Evolutionary conservation across 2,113 vertebrate genomes (phyloP).

Genomic region (Sinocyclocheilus rhinocerous): DNA sequence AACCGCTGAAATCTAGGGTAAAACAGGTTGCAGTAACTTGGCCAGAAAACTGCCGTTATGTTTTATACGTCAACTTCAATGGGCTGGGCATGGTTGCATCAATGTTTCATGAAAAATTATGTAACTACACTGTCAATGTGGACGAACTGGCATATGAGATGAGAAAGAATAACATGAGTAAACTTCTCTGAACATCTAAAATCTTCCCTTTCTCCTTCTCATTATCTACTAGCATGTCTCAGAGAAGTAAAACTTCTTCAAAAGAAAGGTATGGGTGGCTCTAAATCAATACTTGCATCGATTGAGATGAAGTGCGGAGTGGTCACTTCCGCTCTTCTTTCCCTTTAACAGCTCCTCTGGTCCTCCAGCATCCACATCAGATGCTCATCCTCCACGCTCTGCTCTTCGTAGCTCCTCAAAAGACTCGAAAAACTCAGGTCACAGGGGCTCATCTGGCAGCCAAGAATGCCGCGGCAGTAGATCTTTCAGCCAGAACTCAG

Average conservation of each 20-base stretch:
- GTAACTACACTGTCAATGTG: background rate
- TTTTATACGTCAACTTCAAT: background rate
- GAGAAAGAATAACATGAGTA: background rate
- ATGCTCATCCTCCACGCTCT: slow-evolving; percentile 27
- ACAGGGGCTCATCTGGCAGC: slow-evolving; percentile 51
- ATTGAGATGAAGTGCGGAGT: background rate
- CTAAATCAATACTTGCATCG: background rate
- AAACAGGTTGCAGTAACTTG: background rate
- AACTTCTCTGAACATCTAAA: background rate
- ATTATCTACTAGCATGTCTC: slow-evolving; percentile 66
- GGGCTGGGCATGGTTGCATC: background rate
- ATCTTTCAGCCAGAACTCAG: slow-evolving; percentile 71
- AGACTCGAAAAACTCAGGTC: slow-evolving; percentile 38
- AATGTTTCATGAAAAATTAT: background rate
- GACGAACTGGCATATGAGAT: background rate
- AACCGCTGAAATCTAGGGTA: background rate
- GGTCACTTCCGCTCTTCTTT: background rate
- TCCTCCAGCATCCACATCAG: slow-evolving; percentile 19
- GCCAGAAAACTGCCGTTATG: background rate
- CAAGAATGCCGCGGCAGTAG: slow-evolving; percentile 45
- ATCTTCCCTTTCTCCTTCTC: slow-evolving; percentile 5
- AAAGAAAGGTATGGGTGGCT: slow-evolving; percentile 64
- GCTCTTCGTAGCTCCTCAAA: slow-evolving; percentile 44
- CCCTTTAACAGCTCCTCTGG: slow-evolving; percentile 6
- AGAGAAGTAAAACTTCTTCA: slow-evolving; percentile 63